Base-by-base conservation (phyloP, 2,888 invertebrate genomes). In the Hylaea fasciaria region DNA sequence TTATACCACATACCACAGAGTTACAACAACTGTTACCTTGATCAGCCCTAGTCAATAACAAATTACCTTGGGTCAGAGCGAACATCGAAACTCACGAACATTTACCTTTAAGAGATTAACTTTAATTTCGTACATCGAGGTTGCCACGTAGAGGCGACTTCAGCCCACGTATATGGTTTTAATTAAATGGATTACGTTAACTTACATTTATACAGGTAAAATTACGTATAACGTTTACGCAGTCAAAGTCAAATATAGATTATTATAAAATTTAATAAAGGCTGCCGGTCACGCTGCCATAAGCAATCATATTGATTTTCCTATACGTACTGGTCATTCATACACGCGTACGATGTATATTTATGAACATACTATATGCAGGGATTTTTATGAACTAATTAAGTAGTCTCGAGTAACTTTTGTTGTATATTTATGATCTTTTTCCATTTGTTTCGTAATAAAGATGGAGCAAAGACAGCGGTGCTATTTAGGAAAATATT, bases 11-110 rank as follows among this genome's bases (percentile, higher is more conserved):
- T 40, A 43, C 0, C 14, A 32, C 47, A 39, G 10, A 32, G 39
- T 49, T 29, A 53, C 17, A 58, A 57, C 55, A 56, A 52, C 56
- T 56, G 61, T 61, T 57, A 62, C 61, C 61, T 57, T 52, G 56
- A 29, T 56, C 45, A 2, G 14, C 45, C n/a, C n/a, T n/a, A n/a
- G n/a, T n/a, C n/a, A n/a, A n/a, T n/a, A n/a, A n/a, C n/a, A n/a
- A n/a, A n/a, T n/a, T n/a, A n/a, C n/a, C n/a, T n/a, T n/a, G n/a
- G n/a, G n/a, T n/a, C n/a, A n/a, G n/a, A 51, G 22, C 56, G 39
- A 13, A 3, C 41, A 37, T n/a, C 29, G 49, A 54, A 32, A 16
- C 55, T 51, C 51, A 37, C n/a, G 44, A 4, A 47, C 51, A 52
- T 48, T 51, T 52, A 61, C 51, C 56, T 52, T 52, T 39, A 44